These are phyloP conservation scores for Sebastes vulpes DNA, from an alignment of 2,797 vertebrate species.

Conservation along the genomic window DNA sequence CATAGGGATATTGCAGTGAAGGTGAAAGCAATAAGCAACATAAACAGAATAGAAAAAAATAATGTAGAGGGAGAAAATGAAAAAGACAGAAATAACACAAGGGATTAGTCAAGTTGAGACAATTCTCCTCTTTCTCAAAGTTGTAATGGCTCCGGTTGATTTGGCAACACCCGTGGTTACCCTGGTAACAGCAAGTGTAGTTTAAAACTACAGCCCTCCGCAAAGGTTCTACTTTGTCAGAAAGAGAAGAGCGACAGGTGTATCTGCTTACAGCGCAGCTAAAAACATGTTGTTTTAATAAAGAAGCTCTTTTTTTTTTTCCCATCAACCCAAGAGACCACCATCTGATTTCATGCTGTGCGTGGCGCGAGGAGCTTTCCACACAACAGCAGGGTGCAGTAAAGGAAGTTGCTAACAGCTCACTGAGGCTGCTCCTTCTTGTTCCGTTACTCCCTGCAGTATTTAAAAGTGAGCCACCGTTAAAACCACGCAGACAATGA, in stretches of 20 bases:
- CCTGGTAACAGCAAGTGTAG: background rate
- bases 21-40: background rate
- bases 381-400: background rate
- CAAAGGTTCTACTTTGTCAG: background rate
- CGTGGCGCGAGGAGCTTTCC: background rate
- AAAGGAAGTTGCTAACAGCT: background rate
- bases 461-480: background rate
- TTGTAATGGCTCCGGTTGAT: background rate
- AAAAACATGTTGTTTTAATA: background rate
- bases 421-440: background rate
- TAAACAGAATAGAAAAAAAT: background rate
- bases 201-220: background rate
- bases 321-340: background rate
- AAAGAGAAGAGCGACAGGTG: background rate
- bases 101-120: background rate
- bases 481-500: background rate
- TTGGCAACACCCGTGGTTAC: background rate
- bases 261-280: background rate
- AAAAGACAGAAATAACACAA: background rate
- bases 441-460: background rate
- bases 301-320: background rate
- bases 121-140: background rate
- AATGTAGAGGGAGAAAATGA: background rate
- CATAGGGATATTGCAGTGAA: background rate
- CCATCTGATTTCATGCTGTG: background rate